These are phyloP conservation scores for Spinibarbus caldwelli DNA, from an alignment of 2,797 vertebrate genomes.

Conservation along the genomic window DNA sequence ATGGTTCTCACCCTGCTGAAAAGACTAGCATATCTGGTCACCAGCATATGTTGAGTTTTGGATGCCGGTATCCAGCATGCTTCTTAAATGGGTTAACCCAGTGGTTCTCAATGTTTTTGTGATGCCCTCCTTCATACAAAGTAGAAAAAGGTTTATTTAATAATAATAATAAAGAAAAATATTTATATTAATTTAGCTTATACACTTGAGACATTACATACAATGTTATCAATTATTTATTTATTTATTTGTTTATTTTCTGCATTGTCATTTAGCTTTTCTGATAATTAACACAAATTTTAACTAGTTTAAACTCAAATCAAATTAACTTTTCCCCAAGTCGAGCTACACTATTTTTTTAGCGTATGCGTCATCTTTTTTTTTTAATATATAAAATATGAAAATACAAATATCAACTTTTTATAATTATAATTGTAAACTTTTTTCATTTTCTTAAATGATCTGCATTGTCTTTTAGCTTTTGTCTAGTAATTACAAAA, in stretches of 20 bases:
- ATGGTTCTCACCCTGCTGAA: constrained; percentile 27
- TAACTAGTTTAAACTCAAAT: no score
- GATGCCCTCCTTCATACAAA: neutral
- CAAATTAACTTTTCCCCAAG: no score
- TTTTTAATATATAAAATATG: no score
- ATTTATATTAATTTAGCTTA: neutral
- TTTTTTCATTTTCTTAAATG: no score
- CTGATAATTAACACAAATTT: no score
- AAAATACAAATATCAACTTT: no score
- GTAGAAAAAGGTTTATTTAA: neutral
- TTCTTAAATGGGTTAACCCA: neutral
- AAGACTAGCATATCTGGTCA: neutral
- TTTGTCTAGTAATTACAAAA: no score
- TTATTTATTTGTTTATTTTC: neutral
- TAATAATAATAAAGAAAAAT: neutral
- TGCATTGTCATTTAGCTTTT: no score
- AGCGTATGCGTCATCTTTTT: no score
- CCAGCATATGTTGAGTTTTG: neutral
- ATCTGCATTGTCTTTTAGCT: neutral
- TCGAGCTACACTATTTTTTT: no score
- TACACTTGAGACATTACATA: neutral
- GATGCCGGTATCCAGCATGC: neutral
- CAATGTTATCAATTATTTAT: neutral
- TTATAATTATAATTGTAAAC: no score
- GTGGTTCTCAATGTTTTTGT: neutral